Base-by-base conservation (phyloP, 2,113 vertebrate species). In the Mirounga angustirostris region DNA sequence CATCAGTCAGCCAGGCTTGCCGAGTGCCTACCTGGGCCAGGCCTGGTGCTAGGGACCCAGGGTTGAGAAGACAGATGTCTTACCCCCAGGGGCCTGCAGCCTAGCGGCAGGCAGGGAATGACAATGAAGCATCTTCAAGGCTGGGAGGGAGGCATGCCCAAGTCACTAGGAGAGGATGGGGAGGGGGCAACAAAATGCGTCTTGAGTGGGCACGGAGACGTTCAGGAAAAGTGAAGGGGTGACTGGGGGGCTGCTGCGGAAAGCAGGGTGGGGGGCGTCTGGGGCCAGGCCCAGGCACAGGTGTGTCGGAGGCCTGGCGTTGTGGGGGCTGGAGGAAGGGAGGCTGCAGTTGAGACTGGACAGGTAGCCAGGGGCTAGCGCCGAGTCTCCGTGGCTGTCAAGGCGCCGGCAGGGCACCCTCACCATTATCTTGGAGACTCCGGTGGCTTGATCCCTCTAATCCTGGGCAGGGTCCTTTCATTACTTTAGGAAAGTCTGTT, bases 351-450 rank as follows among this genome's bases (percentile, higher is more conserved):
- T 76, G 71, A 63, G 82, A 33, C 33, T 43, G 85, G 79, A 13
- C 11, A 2, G 43, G 33, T 1, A 22, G 9, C 67, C 28, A 52
- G n/a, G n/a, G 16, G 46, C 26, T 18, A 12, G 52, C 0, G 28
- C 1, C 0, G 14, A 10, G 40, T 54, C 67, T 67, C n/a, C 2
- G 9, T 33, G 40, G 7, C 14, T 40, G 58, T 28, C 1, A 10
- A 16, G 59, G 40, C 61, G 8, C 21, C 46, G 1, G 3, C 36
- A 5, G 0, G 0, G 9, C 10, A 13, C 26, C 58, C 36, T 65
- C 26, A 46, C 40, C 58, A 15, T 71, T 58, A 56, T 43, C 63
- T 63, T 58, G 65, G 56, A 61, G 56, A 73, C n/a, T 21, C n/a
- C 3, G 28, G 58, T 7, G 79, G 52, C 19, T 58, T 2, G 1